These are phyloP conservation scores for Pampusana beccarii DNA, from an alignment of 2,113 vertebrate species.

Conservation along the genomic window DNA sequence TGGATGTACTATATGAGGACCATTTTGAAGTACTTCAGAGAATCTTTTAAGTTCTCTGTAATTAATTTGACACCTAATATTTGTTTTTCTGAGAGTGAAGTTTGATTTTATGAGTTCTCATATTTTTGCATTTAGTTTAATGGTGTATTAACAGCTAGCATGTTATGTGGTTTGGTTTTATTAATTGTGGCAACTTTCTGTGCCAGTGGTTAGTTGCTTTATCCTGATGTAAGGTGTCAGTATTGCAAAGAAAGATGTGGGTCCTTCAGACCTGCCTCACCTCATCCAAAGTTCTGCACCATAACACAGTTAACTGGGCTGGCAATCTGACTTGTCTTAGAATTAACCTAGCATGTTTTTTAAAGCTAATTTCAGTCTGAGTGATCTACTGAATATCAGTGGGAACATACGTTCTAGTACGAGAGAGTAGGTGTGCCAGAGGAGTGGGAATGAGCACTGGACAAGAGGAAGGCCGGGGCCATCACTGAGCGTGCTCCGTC, in stretches of 20 bases:
- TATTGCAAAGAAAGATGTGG: not conserved
- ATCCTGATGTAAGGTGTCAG: not conserved
- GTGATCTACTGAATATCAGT: not conserved
- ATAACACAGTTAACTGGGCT: not conserved
- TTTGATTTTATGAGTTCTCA: not conserved
- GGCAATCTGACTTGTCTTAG: not conserved
- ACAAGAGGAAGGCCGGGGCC: fast-evolving
- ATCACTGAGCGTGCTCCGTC: not conserved
- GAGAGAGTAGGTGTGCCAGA: not conserved
- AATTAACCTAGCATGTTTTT: not conserved
- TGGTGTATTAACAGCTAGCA: not conserved
- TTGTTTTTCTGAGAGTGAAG: not conserved
- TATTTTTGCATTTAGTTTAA: not conserved
- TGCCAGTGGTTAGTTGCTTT: not conserved
- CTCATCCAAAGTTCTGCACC: not conserved
- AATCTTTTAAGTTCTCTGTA: not conserved
- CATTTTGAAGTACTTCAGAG: not conserved
- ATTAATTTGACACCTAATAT: not conserved
- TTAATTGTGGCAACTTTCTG: not conserved
- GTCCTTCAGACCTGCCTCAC: not conserved
- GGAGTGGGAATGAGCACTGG: not conserved
- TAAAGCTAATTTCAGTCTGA: not conserved
- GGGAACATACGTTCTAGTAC: fast-evolving
- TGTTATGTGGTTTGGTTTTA: not conserved
- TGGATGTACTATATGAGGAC: not conserved